phyloP scores from a whole-genome alignment of 2,797 vertebrate genomes.

The Cynodonichthys magdalenae region DNA sequence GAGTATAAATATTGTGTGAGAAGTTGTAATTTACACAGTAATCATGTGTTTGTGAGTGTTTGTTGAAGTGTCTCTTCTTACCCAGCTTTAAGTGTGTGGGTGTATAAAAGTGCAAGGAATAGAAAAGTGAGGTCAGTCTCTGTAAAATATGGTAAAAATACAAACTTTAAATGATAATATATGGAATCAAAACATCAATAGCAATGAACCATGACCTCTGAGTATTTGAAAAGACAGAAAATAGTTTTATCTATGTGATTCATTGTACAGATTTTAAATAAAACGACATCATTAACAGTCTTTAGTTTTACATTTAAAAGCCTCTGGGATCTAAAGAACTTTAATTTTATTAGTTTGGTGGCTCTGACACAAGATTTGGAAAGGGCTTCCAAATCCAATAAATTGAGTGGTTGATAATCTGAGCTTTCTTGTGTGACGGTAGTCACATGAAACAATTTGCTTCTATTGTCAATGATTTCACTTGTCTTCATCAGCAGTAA shows the following conservation, averaged over 20 bases:
- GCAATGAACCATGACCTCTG: conserved; percentile 26
- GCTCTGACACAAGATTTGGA: conserved; percentile 34
- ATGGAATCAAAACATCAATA: conserved; percentile 36
- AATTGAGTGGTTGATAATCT: conserved; percentile 45
- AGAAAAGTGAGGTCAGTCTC: no score
- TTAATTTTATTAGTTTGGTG: conserved; percentile 37
- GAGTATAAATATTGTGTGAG: no score
- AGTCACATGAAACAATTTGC: conserved; percentile 51
- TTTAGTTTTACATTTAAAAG: conserved; percentile 43
- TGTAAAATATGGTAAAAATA: not conserved
- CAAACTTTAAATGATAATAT: conserved; percentile 19
- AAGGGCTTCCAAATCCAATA: conserved; percentile 50
- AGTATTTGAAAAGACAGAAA: not conserved
- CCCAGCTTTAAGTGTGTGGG: no score
- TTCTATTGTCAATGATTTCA: conserved; percentile 33
- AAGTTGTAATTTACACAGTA: no score
- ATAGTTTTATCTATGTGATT: conserved; percentile 21
- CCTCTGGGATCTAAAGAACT: conserved; percentile 38
- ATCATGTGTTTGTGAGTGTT: no score
- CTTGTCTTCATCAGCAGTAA: conserved; percentile 63
- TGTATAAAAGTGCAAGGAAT: no score
- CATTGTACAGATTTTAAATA: conserved; percentile 49
- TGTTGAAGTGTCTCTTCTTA: no score
- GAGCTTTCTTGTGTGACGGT: conserved; percentile 59
- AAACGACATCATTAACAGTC: conserved; percentile 39